Evolutionary conservation across 2,888 invertebrate species (phyloP).

Genomic region (Diadegma fenestrale): DNA sequence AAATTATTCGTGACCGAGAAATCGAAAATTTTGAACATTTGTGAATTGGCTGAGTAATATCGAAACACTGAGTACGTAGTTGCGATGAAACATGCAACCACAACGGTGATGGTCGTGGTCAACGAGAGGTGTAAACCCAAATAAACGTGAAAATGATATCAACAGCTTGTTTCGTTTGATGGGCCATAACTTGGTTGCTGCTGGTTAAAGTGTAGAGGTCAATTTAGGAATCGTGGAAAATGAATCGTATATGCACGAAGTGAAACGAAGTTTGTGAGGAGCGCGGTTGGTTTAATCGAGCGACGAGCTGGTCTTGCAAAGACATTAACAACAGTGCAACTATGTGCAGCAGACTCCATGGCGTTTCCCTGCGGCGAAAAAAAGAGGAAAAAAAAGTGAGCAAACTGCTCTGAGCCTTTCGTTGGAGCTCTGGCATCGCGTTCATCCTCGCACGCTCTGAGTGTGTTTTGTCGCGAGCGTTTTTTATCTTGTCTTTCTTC

Average conservation of each 20-base stretch:
- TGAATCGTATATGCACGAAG: background rate
- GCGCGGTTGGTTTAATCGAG: slow-evolving; percentile 54
- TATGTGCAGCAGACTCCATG: background rate
- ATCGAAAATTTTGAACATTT: background rate
- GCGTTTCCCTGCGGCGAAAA: background rate
- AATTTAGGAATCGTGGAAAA: slow-evolving; percentile 39
- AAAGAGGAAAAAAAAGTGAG: slow-evolving; percentile 48
- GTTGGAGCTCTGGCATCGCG: background rate
- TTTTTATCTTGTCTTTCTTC: slow-evolving; percentile 3
- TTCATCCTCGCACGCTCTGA: slow-evolving; percentile 13
- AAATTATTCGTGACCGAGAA: no score
- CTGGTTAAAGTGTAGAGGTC: background rate
- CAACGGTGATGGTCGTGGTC: slow-evolving; percentile 31
- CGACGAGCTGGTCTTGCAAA: slow-evolving; percentile 28
- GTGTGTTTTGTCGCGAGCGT: slow-evolving; percentile 30
- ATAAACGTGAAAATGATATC: slow-evolving; percentile 40
- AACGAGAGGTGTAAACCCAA: slow-evolving; percentile 12
- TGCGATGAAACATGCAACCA: no score
- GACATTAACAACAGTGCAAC: slow-evolving; percentile 33
- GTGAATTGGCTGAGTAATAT: no score
- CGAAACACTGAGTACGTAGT: no score
- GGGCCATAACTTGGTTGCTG: background rate
- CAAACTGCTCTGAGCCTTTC: slow-evolving; percentile 10
- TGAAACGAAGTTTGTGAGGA: background rate
- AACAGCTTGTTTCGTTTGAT: slow-evolving; percentile 58